These are phyloP conservation scores for Garra rufa DNA, from an alignment of 2,113 vertebrate species.

Conservation along the genomic window DNA sequence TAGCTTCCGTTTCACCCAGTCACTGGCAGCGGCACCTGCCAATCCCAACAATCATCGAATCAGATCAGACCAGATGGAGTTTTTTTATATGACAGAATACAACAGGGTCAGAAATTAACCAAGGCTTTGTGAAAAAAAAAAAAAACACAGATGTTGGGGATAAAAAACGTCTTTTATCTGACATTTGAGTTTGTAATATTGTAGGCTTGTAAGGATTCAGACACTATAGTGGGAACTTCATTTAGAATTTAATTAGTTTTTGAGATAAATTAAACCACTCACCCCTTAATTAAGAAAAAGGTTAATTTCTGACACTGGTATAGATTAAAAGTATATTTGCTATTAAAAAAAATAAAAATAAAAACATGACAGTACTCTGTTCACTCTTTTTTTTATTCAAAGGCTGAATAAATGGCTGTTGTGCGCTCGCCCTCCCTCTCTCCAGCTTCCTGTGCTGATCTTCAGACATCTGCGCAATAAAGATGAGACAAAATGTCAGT, in stretches of 20 bases:
- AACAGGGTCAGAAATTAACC: constrained; percentile 1
- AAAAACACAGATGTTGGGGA: background rate
- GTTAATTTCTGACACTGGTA: background rate
- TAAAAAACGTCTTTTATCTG: background rate
- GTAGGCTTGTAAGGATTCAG: background rate
- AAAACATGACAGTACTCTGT: constrained; percentile 1
- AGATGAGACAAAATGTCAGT: background rate
- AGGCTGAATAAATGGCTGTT: background rate
- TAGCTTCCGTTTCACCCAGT: constrained; percentile 87
- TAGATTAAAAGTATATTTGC: background rate
- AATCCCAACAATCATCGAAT: constrained; percentile 39
- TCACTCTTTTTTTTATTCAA: constrained; percentile 40
- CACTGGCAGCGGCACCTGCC: constrained; percentile 89
- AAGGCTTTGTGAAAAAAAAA: background rate
- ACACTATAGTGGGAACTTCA: background rate
- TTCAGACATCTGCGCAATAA: constrained; percentile 39
- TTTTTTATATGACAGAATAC: background rate
- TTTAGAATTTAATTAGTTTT: background rate
- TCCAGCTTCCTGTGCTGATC: constrained; percentile 24
- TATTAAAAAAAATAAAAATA: background rate
- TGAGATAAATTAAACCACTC: background rate
- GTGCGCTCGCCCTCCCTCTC: constrained; percentile 24
- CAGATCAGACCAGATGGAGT: background rate
- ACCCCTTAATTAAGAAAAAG: background rate
- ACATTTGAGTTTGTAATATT: background rate